These are phyloP conservation scores for Macrostomum lignano DNA, from an alignment of 1,140 invertebrate genomes.

Conservation along the genomic window DNA sequence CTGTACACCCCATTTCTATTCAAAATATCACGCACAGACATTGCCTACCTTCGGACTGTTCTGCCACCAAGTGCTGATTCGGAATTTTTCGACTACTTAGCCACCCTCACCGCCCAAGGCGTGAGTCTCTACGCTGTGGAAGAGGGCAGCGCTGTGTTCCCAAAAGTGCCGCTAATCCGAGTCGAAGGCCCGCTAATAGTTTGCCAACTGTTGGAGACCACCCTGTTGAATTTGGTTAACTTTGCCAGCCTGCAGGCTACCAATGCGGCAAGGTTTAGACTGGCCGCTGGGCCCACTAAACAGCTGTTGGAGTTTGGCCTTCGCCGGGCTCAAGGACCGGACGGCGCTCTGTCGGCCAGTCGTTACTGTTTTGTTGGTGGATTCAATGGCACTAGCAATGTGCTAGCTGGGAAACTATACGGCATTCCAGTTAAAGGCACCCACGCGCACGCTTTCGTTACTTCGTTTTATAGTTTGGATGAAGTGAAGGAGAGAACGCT, in stretches of 20 bases:
- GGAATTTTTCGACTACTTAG: constrained; percentile 67
- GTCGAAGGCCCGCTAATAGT: constrained; percentile 80
- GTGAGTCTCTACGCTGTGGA: constrained; percentile 62
- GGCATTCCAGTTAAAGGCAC: constrained; percentile 87
- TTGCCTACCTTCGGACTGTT: constrained; percentile 58
- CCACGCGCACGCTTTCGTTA: constrained; percentile 93
- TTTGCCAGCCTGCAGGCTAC: constrained; percentile 93
- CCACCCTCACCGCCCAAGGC: constrained; percentile 48
- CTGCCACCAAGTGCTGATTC: constrained; percentile 51
- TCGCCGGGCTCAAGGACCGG: constrained; percentile 77
- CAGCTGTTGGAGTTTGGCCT: constrained; percentile 71
- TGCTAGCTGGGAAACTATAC: constrained; percentile 85
- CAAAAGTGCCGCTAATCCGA: constrained; percentile 63
- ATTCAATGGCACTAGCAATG: constrained; percentile 97
- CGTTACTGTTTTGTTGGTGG: constrained; percentile 85
- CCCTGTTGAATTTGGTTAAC: constrained; percentile 73
- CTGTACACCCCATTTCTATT: no score
- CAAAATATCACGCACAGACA: no score
- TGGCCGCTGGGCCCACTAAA: constrained; percentile 49
- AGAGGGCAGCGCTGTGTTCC: constrained; percentile 90
- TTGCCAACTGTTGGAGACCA: constrained; percentile 80
- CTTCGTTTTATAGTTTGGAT: constrained; percentile 47
- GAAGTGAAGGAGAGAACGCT: constrained; percentile 11
- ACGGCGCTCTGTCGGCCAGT: constrained; percentile 87
- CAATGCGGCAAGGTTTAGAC: constrained; percentile 78